Evolutionary conservation across 2,797 vertebrate species (phyloP), one percentile per base, ranked within the genome.

Genomic region (Chrosomus eos): DNA sequence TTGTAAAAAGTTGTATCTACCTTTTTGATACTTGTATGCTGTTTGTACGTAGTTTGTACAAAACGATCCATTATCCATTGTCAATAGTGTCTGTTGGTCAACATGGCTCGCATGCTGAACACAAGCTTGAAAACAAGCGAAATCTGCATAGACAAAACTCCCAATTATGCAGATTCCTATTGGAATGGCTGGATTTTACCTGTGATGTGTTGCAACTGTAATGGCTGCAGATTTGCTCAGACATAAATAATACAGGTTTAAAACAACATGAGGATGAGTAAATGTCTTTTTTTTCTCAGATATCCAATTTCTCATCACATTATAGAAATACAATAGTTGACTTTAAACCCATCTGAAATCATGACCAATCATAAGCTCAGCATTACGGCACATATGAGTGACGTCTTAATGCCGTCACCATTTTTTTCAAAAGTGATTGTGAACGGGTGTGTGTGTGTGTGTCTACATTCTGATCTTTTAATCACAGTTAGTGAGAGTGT

Each of bases 401-500:
- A 64, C 70, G 36, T 60, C 51, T 71, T 55, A 13, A 71, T 31
- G 36, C 67, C 0, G 40, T 67, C 62, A 36, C 21, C n/a, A n/a
- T 7, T 80, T 68, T 18, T 13, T 31, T 60, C 26, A 36, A 18
- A 70, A 31, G 19, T 23, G 74, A 68, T 73, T 8, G 43, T 43
- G 45, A 33, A 83, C 81, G 80, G n/a, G 68, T 80, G 81, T 55
- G 67, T 19, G 38, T 2, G 40, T 58, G n/a, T 23, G n/a, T 58
- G 60, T 51, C 31, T 81, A 4, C 45, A 23, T 72, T 79, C 31
- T 82, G 76, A 76, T 86, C 84, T 64, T 62, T 58, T 82, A 73
- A 86, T 80, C 72, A 58, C 85, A 83, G 83, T n/a, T 80, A 81
- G 67, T 51, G 73, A 72, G 43, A 78, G 71, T 40, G 79, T 89